Evolutionary conservation across 2,888 invertebrate species (phyloP).

Genomic region (Polydrusus tereticollis): DNA sequence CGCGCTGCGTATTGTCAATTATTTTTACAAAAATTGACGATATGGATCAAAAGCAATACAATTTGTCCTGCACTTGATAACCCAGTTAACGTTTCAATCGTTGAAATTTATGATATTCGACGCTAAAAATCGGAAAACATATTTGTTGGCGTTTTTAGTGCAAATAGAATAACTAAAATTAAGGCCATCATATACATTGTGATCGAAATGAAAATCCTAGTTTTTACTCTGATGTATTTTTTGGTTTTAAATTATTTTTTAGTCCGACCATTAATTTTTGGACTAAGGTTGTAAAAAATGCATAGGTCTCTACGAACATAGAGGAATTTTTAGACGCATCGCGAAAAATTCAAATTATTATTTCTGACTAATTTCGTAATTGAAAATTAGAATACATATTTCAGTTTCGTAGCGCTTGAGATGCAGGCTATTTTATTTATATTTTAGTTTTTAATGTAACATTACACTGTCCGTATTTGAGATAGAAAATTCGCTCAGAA

Average conservation of each 20-base stretch:
- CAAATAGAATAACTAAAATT: not conserved
- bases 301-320: no score
- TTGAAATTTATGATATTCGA: not conserved
- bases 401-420: no score
- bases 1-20: not conserved
- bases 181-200: not conserved
- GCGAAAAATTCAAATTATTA: no score
- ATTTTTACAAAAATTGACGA: not conserved
- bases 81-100: not conserved
- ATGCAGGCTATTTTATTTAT: no score
- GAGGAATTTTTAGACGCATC: no score
- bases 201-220: not conserved
- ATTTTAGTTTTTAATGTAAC: no score
- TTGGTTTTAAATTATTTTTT: not conserved
- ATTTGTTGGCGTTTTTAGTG: not conserved
- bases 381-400: no score
- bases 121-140: not conserved
- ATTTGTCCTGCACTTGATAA: not conserved
- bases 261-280: no score
- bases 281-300: no score
- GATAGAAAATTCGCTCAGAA: no score
- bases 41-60: not conserved
- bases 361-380: no score
- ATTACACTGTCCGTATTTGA: no score
- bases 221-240: not conserved